Conservation (phyloP, 2,113 vertebrate species). For the Diadophis punctatus region DNA sequence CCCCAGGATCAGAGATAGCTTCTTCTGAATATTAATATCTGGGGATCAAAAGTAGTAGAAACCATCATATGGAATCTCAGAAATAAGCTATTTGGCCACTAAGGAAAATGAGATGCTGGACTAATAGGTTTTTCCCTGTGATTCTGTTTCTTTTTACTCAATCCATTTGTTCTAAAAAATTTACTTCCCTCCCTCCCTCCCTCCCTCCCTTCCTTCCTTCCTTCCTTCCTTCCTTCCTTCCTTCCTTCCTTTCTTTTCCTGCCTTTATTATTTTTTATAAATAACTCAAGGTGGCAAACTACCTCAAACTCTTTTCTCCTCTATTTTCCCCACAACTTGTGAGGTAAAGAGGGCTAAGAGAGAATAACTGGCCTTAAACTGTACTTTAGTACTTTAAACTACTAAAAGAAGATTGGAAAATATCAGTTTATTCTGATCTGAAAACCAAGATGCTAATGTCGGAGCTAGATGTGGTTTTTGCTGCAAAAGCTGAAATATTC, state of each 20-base stretch:
- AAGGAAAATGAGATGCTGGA: neutral
- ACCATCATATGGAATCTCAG: neutral
- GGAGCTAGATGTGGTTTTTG: neutral
- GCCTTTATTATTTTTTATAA: neutral
- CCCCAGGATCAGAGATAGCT: neutral
- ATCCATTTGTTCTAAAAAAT: neutral
- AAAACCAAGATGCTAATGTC: neutral
- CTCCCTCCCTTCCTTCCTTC: too few relatives aligned
- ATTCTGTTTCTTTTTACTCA: neutral
- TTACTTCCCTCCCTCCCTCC: neutral
- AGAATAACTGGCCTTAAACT: neutral
- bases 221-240: too few relatives aligned
- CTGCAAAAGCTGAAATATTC: neutral
- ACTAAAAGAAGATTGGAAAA: neutral
- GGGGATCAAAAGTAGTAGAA: neutral
- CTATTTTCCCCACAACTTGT: too few relatives aligned
- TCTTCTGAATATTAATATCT: neutral
- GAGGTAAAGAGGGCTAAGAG: too few relatives aligned
- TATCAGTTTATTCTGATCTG: neutral
- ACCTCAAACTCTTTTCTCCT: too few relatives aligned
- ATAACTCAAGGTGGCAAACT: too few relatives aligned
- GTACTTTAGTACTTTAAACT: neutral
- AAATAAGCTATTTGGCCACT: neutral
- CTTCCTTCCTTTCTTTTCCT: neutral
- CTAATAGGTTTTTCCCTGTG: neutral